Percentiles rank a stretch among this genome's conserved stretches.
phyloP scores from a whole-genome alignment of 2,113 vertebrate genomes.

The Grus americana region DNA sequence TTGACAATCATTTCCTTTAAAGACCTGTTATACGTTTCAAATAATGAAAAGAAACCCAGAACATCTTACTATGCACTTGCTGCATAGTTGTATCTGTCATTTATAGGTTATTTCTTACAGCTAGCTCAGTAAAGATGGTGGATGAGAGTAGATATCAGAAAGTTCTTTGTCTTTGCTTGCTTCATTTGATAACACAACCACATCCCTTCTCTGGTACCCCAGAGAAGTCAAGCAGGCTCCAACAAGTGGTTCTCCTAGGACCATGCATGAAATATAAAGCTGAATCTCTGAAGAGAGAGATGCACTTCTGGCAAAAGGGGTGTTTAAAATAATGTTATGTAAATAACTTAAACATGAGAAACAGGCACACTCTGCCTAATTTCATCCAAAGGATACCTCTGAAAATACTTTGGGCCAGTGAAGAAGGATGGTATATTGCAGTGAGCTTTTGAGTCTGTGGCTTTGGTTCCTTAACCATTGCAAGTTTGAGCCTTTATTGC shows the following conservation, averaged over 20 bases:
- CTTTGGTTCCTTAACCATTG: background rate
- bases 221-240: background rate
- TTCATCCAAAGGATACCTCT: background rate
- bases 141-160: background rate
- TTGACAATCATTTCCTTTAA: background rate
- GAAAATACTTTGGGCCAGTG: background rate
- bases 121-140: background rate
- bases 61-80: background rate
- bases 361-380: background rate
- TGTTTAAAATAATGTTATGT: background rate
- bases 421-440: background rate
- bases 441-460: background rate
- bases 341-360: background rate
- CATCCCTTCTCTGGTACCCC: background rate
- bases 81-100: background rate
- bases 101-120: background rate
- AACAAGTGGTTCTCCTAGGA: background rate
- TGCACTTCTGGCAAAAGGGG: background rate
- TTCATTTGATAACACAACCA: background rate
- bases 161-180: background rate
- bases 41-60: background rate
- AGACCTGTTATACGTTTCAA: background rate
- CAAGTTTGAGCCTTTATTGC: background rate
- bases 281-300: background rate
- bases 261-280: background rate